Evolutionary conservation across 2,113 vertebrate genomes (phyloP).

Genomic region (Otolemur garnettii): DNA sequence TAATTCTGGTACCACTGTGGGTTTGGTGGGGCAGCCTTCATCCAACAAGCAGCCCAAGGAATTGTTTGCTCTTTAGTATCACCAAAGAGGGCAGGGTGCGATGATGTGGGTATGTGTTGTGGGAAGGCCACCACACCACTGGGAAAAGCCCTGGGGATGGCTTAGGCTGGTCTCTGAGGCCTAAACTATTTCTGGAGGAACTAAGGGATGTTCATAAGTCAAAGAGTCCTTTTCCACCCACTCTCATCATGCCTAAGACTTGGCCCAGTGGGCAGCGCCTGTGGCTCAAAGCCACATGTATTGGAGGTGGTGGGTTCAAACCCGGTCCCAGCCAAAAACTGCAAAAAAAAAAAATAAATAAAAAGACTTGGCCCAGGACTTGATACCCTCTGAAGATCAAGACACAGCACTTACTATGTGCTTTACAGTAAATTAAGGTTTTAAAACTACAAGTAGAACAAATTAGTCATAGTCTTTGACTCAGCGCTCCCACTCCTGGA

Average conservation of each 20-base stretch:
- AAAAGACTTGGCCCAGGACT: background rate
- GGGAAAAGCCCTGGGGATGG: background rate
- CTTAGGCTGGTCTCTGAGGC: background rate
- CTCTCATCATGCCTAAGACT: fast-evolving
- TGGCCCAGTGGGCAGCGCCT: background rate
- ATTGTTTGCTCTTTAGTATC: background rate
- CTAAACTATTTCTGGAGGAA: background rate
- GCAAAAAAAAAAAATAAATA: too few relatives aligned
- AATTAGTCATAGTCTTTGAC: background rate
- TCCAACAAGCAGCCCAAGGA: background rate
- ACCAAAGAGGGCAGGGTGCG: background rate
- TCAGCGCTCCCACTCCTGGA: background rate
- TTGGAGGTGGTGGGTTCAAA: too few relatives aligned
- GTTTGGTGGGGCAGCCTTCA: background rate
- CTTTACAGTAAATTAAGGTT: background rate
- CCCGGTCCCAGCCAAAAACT: too few relatives aligned
- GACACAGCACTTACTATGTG: background rate
- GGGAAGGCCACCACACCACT: fast-evolving
- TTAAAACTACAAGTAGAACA: background rate
- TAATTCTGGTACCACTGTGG: background rate
- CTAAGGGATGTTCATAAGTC: background rate
- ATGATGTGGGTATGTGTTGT: too few relatives aligned
- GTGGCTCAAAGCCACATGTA: too few relatives aligned
- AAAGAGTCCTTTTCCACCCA: background rate
- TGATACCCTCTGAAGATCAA: background rate